Conservation (phyloP, 2,888 invertebrate species). For the Drosophila planitibia region DNA sequence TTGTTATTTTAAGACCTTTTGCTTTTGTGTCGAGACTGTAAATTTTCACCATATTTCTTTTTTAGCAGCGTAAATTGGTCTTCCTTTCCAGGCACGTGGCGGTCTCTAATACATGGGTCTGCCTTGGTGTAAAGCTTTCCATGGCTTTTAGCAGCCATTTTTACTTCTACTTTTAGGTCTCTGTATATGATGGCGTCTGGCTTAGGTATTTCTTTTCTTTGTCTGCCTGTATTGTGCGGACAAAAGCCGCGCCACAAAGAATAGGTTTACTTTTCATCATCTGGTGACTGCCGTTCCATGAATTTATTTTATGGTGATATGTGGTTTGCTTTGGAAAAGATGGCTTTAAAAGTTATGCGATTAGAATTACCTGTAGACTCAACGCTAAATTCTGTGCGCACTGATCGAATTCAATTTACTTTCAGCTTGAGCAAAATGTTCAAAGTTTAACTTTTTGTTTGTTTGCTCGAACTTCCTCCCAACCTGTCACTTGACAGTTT, state of each 20-base stretch:
- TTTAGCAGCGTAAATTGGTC: slow-evolving; percentile 49
- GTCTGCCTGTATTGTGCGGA: slow-evolving; percentile 43
- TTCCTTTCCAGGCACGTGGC: slow-evolving; percentile 36
- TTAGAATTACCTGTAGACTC: slow-evolving; percentile 18
- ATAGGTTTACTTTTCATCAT: slow-evolving; percentile 45
- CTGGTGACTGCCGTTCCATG: slow-evolving; percentile 18
- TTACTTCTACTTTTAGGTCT: slow-evolving; percentile 15
- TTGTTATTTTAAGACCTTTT: slow-evolving; percentile 29
- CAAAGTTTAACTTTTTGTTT: slow-evolving; percentile 15
- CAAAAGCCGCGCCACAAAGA: slow-evolving; percentile 8
- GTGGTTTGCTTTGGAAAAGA: slow-evolving; percentile 26
- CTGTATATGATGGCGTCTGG: slow-evolving; percentile 22
- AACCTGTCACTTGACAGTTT: slow-evolving; percentile 38
- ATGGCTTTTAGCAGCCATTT: slow-evolving; percentile 34
- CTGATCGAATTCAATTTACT: slow-evolving; percentile 34
- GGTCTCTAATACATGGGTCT: background rate
- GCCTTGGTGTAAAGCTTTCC: slow-evolving; percentile 14
- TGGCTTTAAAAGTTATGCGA: slow-evolving; percentile 18
- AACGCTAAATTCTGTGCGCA: background rate
- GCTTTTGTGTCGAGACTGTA: slow-evolving; percentile 30
- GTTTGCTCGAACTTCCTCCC: background rate
- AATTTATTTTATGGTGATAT: slow-evolving; percentile 38
- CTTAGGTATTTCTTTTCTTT: slow-evolving; percentile 43
- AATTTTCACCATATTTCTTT: slow-evolving; percentile 25
- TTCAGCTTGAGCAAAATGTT: slow-evolving; percentile 6